Base-by-base conservation (phyloP, 2,113 vertebrate genomes). In the Condylura cristata region DNA sequence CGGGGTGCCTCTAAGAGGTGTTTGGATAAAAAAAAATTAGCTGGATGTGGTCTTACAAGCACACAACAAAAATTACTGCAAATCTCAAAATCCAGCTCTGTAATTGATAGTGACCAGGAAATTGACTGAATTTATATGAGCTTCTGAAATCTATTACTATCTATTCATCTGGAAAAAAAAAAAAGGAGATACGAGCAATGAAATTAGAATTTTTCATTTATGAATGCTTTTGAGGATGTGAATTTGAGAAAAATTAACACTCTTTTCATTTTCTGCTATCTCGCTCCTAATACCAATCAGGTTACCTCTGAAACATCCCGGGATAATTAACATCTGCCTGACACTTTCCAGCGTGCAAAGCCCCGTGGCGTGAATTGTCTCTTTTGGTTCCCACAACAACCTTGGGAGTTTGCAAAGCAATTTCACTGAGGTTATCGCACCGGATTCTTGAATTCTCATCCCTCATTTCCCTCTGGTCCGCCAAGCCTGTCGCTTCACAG, bases 191-290 rank as follows among this genome's bases (percentile, higher is more conserved):
- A 80, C 41, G 53, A 75, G 70, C 75, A 71, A 46, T 51, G 79
- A 66, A 83, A 94, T 96, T 56, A 90, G 70, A 86, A 76, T 79
- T 91, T 84, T 89, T 96, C 44, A 83, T 60, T 91, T 91, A 24
- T 58, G 91, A 94, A 60, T 93, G 91, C 75, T 95, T 90, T 94
- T 61, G 60, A 96, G 80, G 88, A 90, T 63, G 28, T 28, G 28
- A 46, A 82, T 94, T 86, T 66, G 71, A 91, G 91, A 89, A 79
- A 96, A 96, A 89, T 97, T 75, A 96, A 46, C 89, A 58, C 44
- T 70, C 86, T 83, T 96, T 94, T 89, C 39, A 89, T 93, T 89
- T 75, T 94, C 68, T 83, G 65, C 93, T 89, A 4, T 94, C 86
- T 79, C 0, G 0, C 51, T 79, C 70, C 65, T 3, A 3, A 80